Conservation (phyloP, 2,888 invertebrate species). For the Cheilosia soror region DNA sequence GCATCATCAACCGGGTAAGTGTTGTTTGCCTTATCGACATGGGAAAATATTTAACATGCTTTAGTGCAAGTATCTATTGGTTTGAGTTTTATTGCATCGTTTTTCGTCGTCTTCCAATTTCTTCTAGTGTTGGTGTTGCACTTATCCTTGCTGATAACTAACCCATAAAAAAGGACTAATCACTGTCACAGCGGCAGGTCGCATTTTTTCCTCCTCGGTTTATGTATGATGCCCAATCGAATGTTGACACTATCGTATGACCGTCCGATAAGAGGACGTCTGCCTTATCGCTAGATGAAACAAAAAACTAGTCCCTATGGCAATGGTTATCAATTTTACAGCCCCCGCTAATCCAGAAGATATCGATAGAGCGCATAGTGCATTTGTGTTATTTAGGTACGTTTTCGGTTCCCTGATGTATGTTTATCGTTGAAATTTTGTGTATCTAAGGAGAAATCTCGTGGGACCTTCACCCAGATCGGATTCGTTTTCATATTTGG, state of each 20-base stretch:
- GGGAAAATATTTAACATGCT: constrained; percentile 42
- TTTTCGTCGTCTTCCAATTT: constrained; percentile 5
- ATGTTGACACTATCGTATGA: constrained; percentile 35
- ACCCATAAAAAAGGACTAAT: constrained; percentile 54
- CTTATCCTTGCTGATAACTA: constrained; percentile 61
- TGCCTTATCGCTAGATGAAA: constrained; percentile 49
- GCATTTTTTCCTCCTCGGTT: background rate
- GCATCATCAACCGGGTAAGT: constrained; percentile 31
- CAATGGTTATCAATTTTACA: constrained; percentile 64
- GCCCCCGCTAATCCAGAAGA: constrained; percentile 73
- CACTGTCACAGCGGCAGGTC: constrained; percentile 52
- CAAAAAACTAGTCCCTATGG: background rate
- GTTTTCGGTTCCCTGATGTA: constrained; percentile 17
- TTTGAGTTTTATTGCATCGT: constrained; percentile 31
- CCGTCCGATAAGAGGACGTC: constrained; percentile 29
- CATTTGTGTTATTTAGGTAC: background rate
- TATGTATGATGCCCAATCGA: constrained; percentile 46
- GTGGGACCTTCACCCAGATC: constrained; percentile 74
- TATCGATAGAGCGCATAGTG: constrained; percentile 51
- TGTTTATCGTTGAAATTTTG: constrained; percentile 23
- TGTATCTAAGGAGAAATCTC: constrained; percentile 49
- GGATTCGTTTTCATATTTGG: constrained; percentile 61
- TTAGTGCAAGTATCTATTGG: constrained; percentile 27
- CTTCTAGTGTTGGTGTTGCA: constrained; percentile 8
- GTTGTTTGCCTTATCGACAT: constrained; percentile 56